Conservation (phyloP, 2,113 vertebrate genomes). For the Podarcis cretensis region DNA sequence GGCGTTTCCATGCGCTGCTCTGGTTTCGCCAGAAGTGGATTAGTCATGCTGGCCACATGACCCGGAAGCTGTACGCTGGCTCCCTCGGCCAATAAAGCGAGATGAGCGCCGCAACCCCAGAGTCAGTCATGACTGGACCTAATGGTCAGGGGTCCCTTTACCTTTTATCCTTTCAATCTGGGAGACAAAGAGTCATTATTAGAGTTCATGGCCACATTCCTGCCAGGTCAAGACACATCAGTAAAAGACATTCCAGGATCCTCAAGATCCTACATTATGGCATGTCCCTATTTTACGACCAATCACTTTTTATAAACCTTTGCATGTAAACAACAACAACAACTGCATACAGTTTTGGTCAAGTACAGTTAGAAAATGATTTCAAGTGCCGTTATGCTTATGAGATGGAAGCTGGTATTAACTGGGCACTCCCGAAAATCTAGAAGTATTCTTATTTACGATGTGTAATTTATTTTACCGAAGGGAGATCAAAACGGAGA, state of each 20-base stretch:
- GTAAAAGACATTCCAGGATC: fast-evolving
- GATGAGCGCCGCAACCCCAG: too few relatives aligned
- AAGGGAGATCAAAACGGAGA: background rate
- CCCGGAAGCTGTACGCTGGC: too few relatives aligned
- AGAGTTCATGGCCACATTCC: too few relatives aligned
- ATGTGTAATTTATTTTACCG: background rate
- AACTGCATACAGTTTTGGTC: background rate
- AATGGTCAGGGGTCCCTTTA: too few relatives aligned
- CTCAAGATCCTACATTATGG: background rate
- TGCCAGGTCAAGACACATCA: too few relatives aligned
- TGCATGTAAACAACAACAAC: fast-evolving
- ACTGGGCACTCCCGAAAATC: background rate
- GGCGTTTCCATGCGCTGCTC: too few relatives aligned
- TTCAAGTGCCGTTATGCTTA: background rate
- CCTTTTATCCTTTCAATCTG: too few relatives aligned
- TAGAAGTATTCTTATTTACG: background rate
- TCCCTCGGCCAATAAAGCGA: too few relatives aligned
- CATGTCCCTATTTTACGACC: background rate
- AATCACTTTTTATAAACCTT: background rate
- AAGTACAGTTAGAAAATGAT: background rate
- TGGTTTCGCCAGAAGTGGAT: too few relatives aligned
- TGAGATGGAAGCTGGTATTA: background rate
- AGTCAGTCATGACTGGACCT: too few relatives aligned
- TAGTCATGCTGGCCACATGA: too few relatives aligned
- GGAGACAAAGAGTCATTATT: too few relatives aligned